A percentile compares a stretch with the other conserved stretches of the same genome.
Evolutionary conservation across 1,140 invertebrate species (phyloP).

Genomic region (Limonius californicus): DNA sequence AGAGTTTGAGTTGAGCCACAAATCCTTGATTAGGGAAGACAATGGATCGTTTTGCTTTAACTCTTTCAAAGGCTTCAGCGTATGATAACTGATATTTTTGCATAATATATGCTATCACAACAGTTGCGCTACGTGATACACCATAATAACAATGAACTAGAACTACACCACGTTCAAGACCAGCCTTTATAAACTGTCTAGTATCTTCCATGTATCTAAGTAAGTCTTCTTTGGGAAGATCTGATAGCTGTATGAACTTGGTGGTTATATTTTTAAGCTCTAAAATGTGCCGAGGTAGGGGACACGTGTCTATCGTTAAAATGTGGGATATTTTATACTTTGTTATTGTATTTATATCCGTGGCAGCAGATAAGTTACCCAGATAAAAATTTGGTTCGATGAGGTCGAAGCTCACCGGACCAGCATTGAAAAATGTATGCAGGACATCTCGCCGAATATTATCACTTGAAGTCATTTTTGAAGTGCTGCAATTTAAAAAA

Average conservation of each 20-base stretch:
- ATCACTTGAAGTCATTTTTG: not conserved
- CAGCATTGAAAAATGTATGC: slow-evolving; percentile 55
- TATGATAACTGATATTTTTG: slow-evolving; percentile 71
- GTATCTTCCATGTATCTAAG: slow-evolving; percentile 72
- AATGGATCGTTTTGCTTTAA: slow-evolving; percentile 34
- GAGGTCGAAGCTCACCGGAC: slow-evolving; percentile 61
- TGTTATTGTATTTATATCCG: slow-evolving; percentile 63
- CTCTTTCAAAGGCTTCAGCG: slow-evolving; percentile 61
- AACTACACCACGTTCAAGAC: slow-evolving; percentile 57
- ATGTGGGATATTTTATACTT: slow-evolving; percentile 69
- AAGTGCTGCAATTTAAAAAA: slow-evolving; percentile 5
- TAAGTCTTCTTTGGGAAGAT: slow-evolving; percentile 77
- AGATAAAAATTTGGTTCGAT: slow-evolving; percentile 70
- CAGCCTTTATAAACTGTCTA: slow-evolving; percentile 66
- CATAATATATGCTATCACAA: slow-evolving; percentile 83
- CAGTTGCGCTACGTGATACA: slow-evolving; percentile 78
- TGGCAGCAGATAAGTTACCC: slow-evolving; percentile 75
- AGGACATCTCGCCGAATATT: slow-evolving; percentile 17
- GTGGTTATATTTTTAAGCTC: slow-evolving; percentile 61
- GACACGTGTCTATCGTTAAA: slow-evolving; percentile 77
- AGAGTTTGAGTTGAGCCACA: slow-evolving; percentile 69
- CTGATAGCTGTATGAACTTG: slow-evolving; percentile 77
- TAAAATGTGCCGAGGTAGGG: slow-evolving; percentile 68
- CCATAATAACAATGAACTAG: slow-evolving; percentile 84
- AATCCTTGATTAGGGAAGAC: slow-evolving; percentile 51